Conservation (phyloP, 2,888 invertebrate genomes). For the Petrophora chlorosata region DNA sequence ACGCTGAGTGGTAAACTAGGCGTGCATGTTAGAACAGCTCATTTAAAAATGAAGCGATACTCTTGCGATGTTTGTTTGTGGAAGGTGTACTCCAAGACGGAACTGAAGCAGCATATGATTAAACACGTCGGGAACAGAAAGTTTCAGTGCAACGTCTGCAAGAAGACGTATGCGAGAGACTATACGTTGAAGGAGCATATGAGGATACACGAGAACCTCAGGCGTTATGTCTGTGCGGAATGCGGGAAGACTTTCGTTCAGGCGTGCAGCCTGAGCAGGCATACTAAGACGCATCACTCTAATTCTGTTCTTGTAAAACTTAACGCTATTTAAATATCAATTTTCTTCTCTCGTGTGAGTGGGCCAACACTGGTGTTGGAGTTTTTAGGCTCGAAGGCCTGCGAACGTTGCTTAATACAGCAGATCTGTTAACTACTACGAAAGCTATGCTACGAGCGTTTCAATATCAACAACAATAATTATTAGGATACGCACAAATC, state of each 20-base stretch:
- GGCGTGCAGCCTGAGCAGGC: conserved; percentile 71
- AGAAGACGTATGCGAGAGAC: conserved; percentile 77
- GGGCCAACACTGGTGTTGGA: too few species aligned
- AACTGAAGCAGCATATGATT: conserved; percentile 81
- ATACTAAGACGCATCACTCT: conserved; percentile 68
- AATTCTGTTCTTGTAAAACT: conserved; percentile 28
- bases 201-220: conserved; percentile 72
- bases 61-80: conserved; percentile 79
- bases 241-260: conserved; percentile 72
- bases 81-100: conserved; percentile 80
- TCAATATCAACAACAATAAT: too few species aligned
- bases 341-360: too few species aligned
- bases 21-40: conserved; percentile 66
- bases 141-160: conserved; percentile 75
- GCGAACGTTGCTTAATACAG: too few species aligned
- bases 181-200: conserved; percentile 72
- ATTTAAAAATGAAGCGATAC: conserved; percentile 72
- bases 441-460: too few species aligned
- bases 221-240: conserved; percentile 62
- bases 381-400: too few species aligned
- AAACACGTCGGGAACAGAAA: conserved; percentile 76
- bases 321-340: conserved; percentile 2
- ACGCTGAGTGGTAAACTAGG: conserved; percentile 67
- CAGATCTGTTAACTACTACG: too few species aligned
- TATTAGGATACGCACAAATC: too few species aligned